Evolutionary conservation across 2,113 vertebrate species (phyloP).

Genomic region (Heterotis niloticus): DNA sequence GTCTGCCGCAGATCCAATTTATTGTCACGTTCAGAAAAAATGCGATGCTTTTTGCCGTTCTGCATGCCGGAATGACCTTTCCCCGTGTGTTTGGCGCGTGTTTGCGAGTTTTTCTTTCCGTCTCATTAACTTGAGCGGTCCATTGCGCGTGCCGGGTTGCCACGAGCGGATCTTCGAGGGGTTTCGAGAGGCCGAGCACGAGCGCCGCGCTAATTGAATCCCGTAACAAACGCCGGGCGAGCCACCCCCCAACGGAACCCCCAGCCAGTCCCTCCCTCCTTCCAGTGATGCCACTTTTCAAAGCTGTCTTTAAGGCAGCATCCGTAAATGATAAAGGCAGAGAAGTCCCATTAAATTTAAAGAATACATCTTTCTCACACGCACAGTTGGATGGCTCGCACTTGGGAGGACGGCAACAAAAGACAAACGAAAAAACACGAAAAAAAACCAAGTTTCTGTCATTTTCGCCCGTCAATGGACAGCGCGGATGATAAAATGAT

Average conservation of each 20-base stretch:
- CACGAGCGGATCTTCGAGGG: too few relatives aligned
- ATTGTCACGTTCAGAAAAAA: not conserved
- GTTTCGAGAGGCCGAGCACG: too few relatives aligned
- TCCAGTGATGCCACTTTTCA: slow-evolving; percentile 24
- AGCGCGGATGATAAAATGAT: slow-evolving; percentile 10
- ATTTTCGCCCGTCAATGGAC: not conserved
- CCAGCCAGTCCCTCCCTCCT: slow-evolving; percentile 11
- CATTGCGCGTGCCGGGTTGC: slow-evolving; percentile 9
- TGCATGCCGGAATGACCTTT: not conserved
- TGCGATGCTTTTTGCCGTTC: not conserved
- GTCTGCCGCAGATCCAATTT: not conserved
- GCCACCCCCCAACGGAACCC: too few relatives aligned
- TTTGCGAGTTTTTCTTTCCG: not conserved
- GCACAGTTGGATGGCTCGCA: not conserved
- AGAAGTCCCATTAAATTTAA: not conserved
- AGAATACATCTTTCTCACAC: not conserved
- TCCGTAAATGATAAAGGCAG: not conserved
- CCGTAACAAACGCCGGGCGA: too few relatives aligned
- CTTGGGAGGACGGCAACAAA: not conserved
- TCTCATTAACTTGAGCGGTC: not conserved
- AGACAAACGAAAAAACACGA: not conserved
- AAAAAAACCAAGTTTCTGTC: not conserved
- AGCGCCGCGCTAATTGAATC: too few relatives aligned
- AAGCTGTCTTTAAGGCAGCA: not conserved
- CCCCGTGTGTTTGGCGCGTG: not conserved